Evolutionary conservation across 2,113 vertebrate genomes (phyloP).

Genomic region (Pachyramphus minor): DNA sequence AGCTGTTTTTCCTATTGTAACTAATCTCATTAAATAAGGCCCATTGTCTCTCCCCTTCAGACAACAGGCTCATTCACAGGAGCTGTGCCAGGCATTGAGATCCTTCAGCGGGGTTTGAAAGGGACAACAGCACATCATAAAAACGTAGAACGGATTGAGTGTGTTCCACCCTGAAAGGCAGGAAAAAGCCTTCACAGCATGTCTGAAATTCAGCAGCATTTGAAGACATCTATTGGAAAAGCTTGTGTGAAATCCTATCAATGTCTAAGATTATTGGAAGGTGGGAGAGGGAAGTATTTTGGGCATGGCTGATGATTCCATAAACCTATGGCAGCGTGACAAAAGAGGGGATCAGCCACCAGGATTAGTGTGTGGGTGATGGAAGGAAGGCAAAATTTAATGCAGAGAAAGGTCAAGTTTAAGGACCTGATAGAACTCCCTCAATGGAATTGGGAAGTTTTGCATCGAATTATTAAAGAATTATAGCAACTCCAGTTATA

Average conservation of each 20-base stretch:
- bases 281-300: neutral
- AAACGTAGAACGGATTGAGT: slow-evolving; percentile 36
- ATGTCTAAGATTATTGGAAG: neutral
- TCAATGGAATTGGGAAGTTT: neutral
- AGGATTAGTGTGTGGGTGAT: neutral
- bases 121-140: slow-evolving; percentile 19
- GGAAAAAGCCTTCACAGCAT: slow-evolving; percentile 1
- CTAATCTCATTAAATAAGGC: slow-evolving; percentile 73
- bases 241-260: slow-evolving; percentile 34
- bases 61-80: slow-evolving; percentile 72
- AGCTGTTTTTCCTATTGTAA: slow-evolving; percentile 71
- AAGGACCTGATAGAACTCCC: neutral
- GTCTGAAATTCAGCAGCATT: neutral
- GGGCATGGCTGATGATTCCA: neutral
- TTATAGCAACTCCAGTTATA: neutral
- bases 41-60: slow-evolving; percentile 58
- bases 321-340: slow-evolving; percentile 1
- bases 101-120: slow-evolving; percentile 54
- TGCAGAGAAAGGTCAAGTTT: neutral
- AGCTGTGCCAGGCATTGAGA: slow-evolving; percentile 14
- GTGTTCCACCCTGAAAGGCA: slow-evolving; percentile 40
- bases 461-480: neutral
- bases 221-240: slow-evolving; percentile 23
- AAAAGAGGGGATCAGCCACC: neutral
- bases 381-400: neutral